Base-by-base conservation (phyloP, 2,888 invertebrate species). In the Dorcus parallelipipedus region DNA sequence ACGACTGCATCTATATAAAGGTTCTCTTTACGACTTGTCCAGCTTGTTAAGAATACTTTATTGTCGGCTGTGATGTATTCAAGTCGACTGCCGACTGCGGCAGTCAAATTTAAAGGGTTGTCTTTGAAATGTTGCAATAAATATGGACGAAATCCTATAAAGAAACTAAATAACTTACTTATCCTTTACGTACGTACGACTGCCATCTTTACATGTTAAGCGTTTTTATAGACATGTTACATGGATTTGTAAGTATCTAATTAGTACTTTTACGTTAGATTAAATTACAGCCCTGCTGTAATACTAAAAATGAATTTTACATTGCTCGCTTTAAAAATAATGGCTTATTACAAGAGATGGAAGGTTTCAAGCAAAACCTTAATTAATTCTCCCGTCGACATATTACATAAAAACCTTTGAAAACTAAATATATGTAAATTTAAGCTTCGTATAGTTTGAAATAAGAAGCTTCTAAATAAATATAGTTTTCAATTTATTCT, bases 41-140 rank as follows among this genome's bases (percentile, higher is more conserved):
- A 64, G 67, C 67, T 69, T 67, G 69, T 69, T 69, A 69, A 61
- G 67, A 63, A 66, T 69, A 64, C 65, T 69, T 69, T 69, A 69
- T 69, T 65, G 66, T 65, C 65, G 57, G 60, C 53, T 61, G 62
- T 64, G 68, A 68, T 67, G 64, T 64, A 68, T 67, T 64, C 65
- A 62, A 64, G 61, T 62, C 59, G 58, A 54, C 57, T 52, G 52
- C 43, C 48, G 56, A 51, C 40, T 52, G 51, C 47, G 59, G 59
- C 54, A 55, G 59, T 59, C 59, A 59, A 59, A 59, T 55, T 54
- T 59, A 59, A 59, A 59, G 47, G 51, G 54, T 54, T 38, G 54
- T 50, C 52, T 51, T 48, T 41, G 48, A 41, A 58, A 52, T 55
- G 54, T 53, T 55, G 59, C 59, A 59, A 54, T 59, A 59, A 59